A percentile compares a stretch with the other conserved stretches of the same genome.
These are phyloP conservation scores for Caenorhabditis latens DNA, from an alignment of 1,140 invertebrate genomes.

Conservation along the genomic window DNA sequence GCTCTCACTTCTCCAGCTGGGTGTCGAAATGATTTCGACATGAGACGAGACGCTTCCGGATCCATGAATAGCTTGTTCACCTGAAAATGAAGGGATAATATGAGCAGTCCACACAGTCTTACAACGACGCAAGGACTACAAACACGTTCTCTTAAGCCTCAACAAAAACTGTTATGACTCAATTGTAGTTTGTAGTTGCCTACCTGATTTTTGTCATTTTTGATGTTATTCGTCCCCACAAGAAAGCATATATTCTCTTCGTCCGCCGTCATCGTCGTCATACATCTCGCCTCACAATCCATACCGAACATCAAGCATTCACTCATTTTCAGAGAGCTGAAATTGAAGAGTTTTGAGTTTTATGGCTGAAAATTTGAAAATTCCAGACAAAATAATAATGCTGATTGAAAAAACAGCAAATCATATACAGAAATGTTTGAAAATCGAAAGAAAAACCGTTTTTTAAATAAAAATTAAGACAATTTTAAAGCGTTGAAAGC, in stretches of 20 bases:
- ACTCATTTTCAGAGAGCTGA: constrained; percentile 24
- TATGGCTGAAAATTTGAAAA: neutral
- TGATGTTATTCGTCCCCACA: constrained; percentile 63
- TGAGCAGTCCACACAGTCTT: no score
- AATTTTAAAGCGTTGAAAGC: constrained; percentile 8
- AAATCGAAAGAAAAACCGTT: neutral
- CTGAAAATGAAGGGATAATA: no score
- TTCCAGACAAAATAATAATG: neutral
- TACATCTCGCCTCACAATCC: constrained; percentile 60
- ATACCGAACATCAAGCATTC: constrained; percentile 64
- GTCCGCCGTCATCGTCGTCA: constrained; percentile 36
- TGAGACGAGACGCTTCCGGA: constrained; percentile 43
- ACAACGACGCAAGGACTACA: no score
- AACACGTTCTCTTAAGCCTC: neutral
- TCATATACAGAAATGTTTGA: neutral
- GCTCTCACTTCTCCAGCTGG: constrained; percentile 60
- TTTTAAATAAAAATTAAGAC: no score
- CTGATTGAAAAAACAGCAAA: neutral
- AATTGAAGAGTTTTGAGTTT: neutral
- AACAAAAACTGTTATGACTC: neutral
- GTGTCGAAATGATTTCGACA: constrained; percentile 41
- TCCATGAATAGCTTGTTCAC: constrained; percentile 39
- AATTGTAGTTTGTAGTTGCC: no score
- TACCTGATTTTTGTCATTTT: constrained; percentile 58
- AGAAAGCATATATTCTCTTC: constrained; percentile 60